Evolutionary conservation across 2,797 vertebrate genomes (phyloP).

Genomic region (Chiloscyllium punctatum): DNA sequence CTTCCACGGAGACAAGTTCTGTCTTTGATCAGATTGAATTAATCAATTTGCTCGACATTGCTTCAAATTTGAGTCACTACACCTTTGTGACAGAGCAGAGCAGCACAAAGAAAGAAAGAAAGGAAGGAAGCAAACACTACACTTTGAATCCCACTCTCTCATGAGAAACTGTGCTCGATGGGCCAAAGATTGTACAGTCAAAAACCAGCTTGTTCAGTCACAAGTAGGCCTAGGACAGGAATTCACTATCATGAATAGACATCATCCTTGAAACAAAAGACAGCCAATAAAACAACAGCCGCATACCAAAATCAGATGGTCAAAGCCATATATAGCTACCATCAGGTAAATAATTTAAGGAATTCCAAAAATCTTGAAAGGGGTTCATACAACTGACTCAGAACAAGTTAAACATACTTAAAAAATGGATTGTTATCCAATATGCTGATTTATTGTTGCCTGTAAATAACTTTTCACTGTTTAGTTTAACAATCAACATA

Average conservation of each 20-base stretch:
- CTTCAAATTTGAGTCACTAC: neutral
- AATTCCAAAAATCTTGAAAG: neutral
- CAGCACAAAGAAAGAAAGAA: neutral
- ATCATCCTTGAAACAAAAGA: too few relatives aligned
- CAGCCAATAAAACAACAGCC: neutral
- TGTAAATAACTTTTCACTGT: slow-evolving; percentile 3
- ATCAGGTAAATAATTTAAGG: neutral
- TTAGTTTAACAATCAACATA: neutral
- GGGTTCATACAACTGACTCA: neutral
- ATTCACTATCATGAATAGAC: too few relatives aligned
- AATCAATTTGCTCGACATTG: neutral
- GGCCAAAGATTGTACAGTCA: too few relatives aligned
- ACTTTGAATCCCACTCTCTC: neutral
- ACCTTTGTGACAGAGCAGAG: neutral
- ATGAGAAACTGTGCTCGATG: neutral
- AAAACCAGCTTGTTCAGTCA: too few relatives aligned
- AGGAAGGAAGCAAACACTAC: neutral
- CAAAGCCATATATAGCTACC: neutral
- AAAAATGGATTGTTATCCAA: neutral
- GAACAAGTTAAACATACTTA: neutral
- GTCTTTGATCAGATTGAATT: neutral
- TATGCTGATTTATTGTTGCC: neutral
- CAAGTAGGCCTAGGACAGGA: too few relatives aligned
- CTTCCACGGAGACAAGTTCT: neutral
- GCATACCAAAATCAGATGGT: neutral